Percentiles rank a stretch among this genome's conserved stretches.
Conservation (phyloP, 1,140 invertebrate genomes). For the Ceratitis capitata region DNA sequence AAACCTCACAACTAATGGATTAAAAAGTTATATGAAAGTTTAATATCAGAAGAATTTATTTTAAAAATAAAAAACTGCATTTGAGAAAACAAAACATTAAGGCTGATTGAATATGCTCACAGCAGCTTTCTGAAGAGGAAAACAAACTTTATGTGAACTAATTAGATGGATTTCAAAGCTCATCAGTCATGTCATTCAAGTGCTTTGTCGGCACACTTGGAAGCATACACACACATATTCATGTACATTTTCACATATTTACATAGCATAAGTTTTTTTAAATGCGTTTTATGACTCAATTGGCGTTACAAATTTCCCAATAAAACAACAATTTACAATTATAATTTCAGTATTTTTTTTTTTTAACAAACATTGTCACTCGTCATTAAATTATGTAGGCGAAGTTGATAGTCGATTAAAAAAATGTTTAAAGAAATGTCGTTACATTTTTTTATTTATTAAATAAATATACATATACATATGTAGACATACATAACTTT, state of each 20-base stretch:
- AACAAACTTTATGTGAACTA: neutral
- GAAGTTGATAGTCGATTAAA: neutral
- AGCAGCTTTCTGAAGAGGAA: no score
- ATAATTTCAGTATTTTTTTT: neutral
- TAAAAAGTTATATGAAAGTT: no score
- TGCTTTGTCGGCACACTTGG: neutral
- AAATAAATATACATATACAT: no score
- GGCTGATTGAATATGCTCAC: no score
- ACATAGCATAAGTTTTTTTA: neutral
- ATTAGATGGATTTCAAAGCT: slow-evolving; percentile 5
- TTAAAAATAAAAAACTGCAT: no score
- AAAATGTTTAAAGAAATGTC: neutral
- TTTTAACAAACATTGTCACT: neutral
- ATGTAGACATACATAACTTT: no score
- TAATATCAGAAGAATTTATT: no score
- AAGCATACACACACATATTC: neutral
- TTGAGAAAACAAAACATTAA: no score
- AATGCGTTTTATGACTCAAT: neutral
- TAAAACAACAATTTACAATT: slow-evolving; percentile 26
- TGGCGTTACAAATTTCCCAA: slow-evolving; percentile 24
- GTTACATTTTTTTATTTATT: no score
- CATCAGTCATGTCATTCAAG: slow-evolving; percentile 7
- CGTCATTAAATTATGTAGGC: neutral
- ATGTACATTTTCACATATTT: neutral
- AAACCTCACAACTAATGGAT: no score